phyloP scores from a whole-genome alignment of 2,113 vertebrate genomes.

The Etheostoma cragini region DNA sequence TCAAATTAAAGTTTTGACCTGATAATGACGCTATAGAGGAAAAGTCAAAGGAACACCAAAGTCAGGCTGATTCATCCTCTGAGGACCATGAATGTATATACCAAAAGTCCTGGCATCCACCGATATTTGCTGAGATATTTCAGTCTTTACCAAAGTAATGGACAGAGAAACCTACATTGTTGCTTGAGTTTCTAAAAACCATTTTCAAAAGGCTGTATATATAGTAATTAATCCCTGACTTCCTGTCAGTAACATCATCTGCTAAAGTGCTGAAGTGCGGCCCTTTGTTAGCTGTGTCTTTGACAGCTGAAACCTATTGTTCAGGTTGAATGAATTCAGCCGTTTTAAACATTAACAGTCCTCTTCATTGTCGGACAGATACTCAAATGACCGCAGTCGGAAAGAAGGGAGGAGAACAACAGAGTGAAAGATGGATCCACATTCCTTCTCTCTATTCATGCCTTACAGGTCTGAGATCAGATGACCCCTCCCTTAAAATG shows the following conservation, averaged over 20 bases:
- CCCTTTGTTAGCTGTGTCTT: slow-evolving; percentile 8
- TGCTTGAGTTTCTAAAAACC: background rate
- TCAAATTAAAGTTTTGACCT: background rate
- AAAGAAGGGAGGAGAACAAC: slow-evolving; percentile 45
- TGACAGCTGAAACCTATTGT: slow-evolving; percentile 50
- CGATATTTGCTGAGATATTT: background rate
- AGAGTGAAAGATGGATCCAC: slow-evolving; percentile 50
- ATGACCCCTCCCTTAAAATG: slow-evolving; percentile 34
- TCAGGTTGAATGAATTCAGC: slow-evolving; percentile 28
- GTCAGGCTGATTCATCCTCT: background rate
- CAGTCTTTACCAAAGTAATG: background rate
- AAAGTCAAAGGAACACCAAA: background rate
- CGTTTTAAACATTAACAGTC: slow-evolving; percentile 47
- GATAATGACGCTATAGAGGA: background rate
- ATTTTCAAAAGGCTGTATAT: background rate
- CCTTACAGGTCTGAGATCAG: slow-evolving; percentile 61
- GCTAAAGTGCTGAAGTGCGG: background rate
- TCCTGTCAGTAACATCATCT: slow-evolving; percentile 38
- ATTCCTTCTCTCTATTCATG: slow-evolving; percentile 68
- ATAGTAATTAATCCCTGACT: slow-evolving; percentile 4
- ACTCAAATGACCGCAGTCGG: slow-evolving; percentile 6
- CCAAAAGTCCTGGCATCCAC: background rate
- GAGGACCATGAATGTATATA: background rate
- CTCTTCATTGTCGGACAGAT: slow-evolving; percentile 44
- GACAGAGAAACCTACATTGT: background rate